Evolutionary conservation across 2,113 vertebrate genomes (phyloP).

Genomic region (Lepus timidus): DNA sequence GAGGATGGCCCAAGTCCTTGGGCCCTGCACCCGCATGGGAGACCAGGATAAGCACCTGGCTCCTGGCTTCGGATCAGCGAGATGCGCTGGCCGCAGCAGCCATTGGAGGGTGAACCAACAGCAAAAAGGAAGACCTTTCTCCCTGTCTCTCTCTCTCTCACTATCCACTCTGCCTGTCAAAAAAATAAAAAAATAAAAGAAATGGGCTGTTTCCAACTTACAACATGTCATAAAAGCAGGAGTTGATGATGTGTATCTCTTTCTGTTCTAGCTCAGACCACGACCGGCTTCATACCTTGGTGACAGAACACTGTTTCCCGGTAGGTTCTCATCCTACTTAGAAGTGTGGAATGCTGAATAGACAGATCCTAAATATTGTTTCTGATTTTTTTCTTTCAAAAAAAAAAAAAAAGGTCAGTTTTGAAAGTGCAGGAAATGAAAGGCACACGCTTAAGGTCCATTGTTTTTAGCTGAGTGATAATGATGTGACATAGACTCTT

Average conservation of each 20-base stretch:
- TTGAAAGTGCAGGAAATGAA: background rate
- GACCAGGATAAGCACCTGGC: too few relatives aligned
- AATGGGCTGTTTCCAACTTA: background rate
- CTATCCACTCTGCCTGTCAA: too few relatives aligned
- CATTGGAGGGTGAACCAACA: too few relatives aligned
- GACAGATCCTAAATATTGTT: background rate
- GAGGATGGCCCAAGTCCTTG: too few relatives aligned
- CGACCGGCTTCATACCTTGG: constrained; percentile 92
- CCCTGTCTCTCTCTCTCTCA: too few relatives aligned
- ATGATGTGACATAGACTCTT: background rate
- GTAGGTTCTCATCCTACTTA: constrained; percentile 87
- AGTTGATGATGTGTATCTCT: background rate
- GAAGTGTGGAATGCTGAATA: background rate
- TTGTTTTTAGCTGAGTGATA: constrained; percentile 10
- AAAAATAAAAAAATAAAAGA: too few relatives aligned
- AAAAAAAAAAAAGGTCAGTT: background rate
- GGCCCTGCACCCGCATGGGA: too few relatives aligned
- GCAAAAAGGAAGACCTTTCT: too few relatives aligned
- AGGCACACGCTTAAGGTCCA: background rate
- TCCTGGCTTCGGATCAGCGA: too few relatives aligned
- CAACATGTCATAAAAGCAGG: background rate
- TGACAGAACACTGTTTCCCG: constrained; percentile 96
- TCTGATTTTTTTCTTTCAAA: background rate
- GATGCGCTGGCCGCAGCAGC: too few relatives aligned
- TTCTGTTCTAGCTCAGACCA: constrained; percentile 78